Percentiles rank a stretch among this genome's conserved stretches.
These are phyloP conservation scores for Prenolepis imparis DNA, from an alignment of 2,888 invertebrate genomes.

Conservation along the genomic window DNA sequence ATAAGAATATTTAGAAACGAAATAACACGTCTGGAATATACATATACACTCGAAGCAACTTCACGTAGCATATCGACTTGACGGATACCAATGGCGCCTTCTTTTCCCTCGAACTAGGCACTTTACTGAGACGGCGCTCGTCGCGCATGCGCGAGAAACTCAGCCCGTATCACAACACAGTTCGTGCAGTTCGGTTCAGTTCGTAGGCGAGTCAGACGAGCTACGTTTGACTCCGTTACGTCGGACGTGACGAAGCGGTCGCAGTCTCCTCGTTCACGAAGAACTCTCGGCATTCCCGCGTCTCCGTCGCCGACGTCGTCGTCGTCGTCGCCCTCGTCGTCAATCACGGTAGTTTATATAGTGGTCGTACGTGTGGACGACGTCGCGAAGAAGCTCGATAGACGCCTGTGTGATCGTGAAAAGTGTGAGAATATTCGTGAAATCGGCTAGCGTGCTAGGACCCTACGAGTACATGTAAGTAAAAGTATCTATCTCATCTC, in stretches of 20 bases:
- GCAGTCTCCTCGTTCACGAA: constrained; percentile 37
- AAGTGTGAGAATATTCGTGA: constrained; percentile 74
- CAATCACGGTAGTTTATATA: neutral
- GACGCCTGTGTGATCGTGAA: constrained; percentile 72
- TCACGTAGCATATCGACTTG: no score
- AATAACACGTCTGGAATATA: neutral
- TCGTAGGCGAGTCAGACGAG: constrained; percentile 68
- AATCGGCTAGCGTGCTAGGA: constrained; percentile 68
- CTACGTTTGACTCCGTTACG: constrained; percentile 69
- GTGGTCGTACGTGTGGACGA: neutral
- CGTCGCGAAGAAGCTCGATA: neutral
- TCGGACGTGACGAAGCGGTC: constrained; percentile 66
- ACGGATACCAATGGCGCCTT: neutral
- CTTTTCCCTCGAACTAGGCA: neutral
- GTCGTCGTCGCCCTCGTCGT: constrained; percentile 24
- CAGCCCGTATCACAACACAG: neutral
- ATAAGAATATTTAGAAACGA: neutral
- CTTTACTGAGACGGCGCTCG: neutral
- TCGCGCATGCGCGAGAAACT: constrained; percentile 33
- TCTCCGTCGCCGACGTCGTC: constrained; percentile 19
- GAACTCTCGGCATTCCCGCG: constrained; percentile 32
- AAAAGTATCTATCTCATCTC: constrained; percentile 53
- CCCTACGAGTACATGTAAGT: constrained; percentile 19
- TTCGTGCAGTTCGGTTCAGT: constrained; percentile 57
- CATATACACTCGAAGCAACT: no score